Conservation (phyloP, 2,113 vertebrate species). For the Benitochromis conjunctus region DNA sequence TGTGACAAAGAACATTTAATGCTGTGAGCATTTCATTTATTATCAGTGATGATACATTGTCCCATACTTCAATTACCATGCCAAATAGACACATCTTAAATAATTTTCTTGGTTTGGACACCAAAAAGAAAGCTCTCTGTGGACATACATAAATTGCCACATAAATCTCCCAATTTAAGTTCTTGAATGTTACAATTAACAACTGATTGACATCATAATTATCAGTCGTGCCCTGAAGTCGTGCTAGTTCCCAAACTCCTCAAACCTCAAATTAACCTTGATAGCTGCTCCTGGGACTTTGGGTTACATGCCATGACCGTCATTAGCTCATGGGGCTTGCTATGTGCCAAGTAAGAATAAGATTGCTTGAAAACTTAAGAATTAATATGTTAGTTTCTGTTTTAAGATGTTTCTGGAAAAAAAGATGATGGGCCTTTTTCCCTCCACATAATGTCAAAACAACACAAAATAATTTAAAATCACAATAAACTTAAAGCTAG, state of each 20-base stretch:
- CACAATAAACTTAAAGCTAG: neutral
- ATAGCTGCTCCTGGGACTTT: neutral
- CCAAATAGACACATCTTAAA: neutral
- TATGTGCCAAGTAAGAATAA: neutral
- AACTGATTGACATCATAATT: neutral
- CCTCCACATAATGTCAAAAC: neutral
- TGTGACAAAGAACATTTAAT: neutral
- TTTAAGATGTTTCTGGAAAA: neutral
- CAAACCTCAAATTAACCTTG: neutral
- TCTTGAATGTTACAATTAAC: neutral
- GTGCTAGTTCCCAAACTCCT: neutral
- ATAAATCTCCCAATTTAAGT: neutral
- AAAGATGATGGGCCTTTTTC: rapidly evolving
- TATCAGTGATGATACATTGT: neutral
- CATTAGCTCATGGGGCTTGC: neutral
- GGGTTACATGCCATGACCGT: neutral
- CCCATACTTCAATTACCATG: neutral
- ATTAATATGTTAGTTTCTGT: neutral
- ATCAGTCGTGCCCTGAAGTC: neutral
- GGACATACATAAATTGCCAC: neutral
- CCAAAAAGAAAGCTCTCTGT: neutral
- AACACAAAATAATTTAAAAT: neutral
- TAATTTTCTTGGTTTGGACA: neutral
- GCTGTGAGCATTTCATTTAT: neutral
- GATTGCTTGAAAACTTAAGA: neutral